phyloP scores from a whole-genome alignment of 2,113 vertebrate species.

The Larimichthys polyactis region DNA sequence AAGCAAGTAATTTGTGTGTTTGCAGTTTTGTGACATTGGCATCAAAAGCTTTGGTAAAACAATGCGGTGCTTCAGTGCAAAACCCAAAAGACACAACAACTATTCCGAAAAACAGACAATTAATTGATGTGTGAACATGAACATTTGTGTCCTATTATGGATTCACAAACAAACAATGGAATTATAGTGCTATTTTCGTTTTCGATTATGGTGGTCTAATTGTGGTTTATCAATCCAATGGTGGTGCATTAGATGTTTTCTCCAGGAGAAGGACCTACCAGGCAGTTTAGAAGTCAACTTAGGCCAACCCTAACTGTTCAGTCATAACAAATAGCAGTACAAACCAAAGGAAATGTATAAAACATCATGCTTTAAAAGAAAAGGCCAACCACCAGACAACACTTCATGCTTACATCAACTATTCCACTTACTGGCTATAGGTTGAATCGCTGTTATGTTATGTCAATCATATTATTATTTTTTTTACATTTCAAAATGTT shows the following conservation, averaged over 20 bases:
- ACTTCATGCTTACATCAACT: neutral
- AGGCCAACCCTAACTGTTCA: neutral
- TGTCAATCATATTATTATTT: slow-evolving; percentile 17
- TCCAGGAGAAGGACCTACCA: neutral
- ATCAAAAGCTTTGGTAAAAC: neutral
- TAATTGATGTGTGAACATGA: neutral
- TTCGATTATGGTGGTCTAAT: neutral
- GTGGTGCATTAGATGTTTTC: neutral
- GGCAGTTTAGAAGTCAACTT: neutral
- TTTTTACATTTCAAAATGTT: slow-evolving; percentile 5
- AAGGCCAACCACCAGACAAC: neutral
- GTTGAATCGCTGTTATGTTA: neutral
- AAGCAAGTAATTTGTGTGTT: neutral
- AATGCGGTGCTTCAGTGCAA: too few species aligned
- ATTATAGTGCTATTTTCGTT: neutral
- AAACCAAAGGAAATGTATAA: neutral
- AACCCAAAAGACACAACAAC: neutral
- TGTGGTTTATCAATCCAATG: too few species aligned
- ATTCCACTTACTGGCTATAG: neutral
- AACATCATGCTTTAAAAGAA: neutral
- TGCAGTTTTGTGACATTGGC: neutral
- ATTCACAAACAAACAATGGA: neutral
- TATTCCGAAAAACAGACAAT: neutral
- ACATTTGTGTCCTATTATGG: neutral
- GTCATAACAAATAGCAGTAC: neutral